Evolutionary conservation across 1,140 invertebrate species (phyloP), one percentile per base, ranked within the genome.

Genomic region (Pseudoatta argentina): DNA sequence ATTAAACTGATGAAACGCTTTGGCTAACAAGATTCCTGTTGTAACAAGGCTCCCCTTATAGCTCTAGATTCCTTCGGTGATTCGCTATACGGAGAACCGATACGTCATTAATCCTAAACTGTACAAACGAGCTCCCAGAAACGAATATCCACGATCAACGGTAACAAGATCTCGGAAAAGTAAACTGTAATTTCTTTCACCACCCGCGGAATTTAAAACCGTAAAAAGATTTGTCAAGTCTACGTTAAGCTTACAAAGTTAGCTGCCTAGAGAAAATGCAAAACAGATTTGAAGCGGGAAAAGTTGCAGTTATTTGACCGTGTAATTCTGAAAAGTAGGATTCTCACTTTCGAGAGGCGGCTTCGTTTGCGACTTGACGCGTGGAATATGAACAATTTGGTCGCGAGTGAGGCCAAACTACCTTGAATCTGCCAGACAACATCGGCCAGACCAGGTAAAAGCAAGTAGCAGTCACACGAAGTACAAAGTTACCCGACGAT

Each of bases 401-500:
- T 14, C n/a, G 18, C 10, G n/a, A 30, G 14, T 34, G 3, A 21
- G 53, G 57, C 55, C 39, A 61, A 73, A 34, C 79, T 83, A 27
- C 59, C 30, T 59, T 44, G 21, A 75, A 83, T 83, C 18, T 83
- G 24, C 55, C 30, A 30, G n/a, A 61, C 67, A 73, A 61, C 69
- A 64, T 53, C 69, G 27, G 39, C 39, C 39, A 51, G n/a, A 18
- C 7, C 27, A 63, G 24, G 39, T 73, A 73, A 73, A 73, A 39
- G 69, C 79, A 61, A 83, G 55, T 83, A 75, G 55, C 61, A 83
- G 79, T 73, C 69, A 44, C 55, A 27, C 69, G 44, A 75, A 75
- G 79, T 73, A 61, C 79, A 61, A 83, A 83, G 79, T 83, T 83
- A 51, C 24, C n/a, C 69, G 57, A 83, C n/a, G 79, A 73, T 83